Base-by-base conservation (phyloP, 2,113 vertebrate species). In the Boulengeromyrus knoepffleri region DNA sequence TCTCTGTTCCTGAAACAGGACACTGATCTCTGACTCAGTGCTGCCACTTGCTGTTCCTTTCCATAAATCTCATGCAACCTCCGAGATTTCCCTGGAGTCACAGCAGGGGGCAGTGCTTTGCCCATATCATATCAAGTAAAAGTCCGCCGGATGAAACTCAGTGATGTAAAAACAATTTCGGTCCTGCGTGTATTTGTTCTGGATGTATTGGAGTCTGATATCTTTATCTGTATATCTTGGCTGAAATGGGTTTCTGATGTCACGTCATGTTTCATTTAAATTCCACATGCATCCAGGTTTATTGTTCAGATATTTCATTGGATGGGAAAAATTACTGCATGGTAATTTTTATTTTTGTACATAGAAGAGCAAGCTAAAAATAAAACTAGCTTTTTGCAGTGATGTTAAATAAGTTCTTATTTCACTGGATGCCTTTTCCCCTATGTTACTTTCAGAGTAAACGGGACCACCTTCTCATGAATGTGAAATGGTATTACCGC, bases 401-500 rank as follows among this genome's bases (percentile, higher is more conserved):
- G 36, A 36, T 8, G 3, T 42, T 39, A 36, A 77, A 13, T 15
- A 15, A 5, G 36, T 80, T 45, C 80, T 46, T 46, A n/a, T 47
- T 85, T 85, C 47, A n/a, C 47, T 85, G 83, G 45, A 2, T 24
- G 19, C 42, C 45, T 85, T 21, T 85, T 9, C 21, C 83, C 42
- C 45, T n/a, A 0, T 42, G 50, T 58, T 91, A 94, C 85, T 95
- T 91, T 39, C 96, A 99, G 99, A 99, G 98, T 95, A 99, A 99
- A 96, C 97, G 98, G 96, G 99, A 99, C 96, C 99, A 99, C 94
- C 98, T 99, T 93, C 96, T 99, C 93, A 99, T 99, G 98, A 99
- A 98, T 93, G 99, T 99, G 93, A 99, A 99, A 95, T 99, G 99
- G 99, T 99, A 99, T 96, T 99, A 99, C 95, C 99, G 99, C 94